Evolutionary conservation across 1,140 invertebrate genomes (phyloP).

Genomic region (Rhizoglyphus robini): DNA sequence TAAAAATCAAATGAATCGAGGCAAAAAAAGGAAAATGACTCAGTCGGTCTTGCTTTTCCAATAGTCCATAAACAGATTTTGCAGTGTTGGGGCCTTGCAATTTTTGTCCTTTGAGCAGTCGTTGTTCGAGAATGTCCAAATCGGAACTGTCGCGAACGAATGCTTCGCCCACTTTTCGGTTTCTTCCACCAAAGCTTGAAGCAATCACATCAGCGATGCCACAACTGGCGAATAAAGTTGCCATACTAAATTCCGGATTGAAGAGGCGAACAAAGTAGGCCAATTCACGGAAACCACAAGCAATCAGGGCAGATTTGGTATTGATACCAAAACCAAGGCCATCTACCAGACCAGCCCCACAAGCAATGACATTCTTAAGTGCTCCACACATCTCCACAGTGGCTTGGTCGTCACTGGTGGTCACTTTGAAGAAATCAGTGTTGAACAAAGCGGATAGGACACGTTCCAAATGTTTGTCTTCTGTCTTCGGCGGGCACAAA

Average conservation of each 20-base stretch:
- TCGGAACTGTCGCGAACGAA: constrained; percentile 75
- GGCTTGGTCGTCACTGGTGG: constrained; percentile 83
- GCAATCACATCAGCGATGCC: constrained; percentile 96
- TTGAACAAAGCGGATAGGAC: constrained; percentile 78
- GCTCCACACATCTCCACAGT: constrained; percentile 96
- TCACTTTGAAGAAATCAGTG: constrained; percentile 84
- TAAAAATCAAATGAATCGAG: constrained; percentile 81
- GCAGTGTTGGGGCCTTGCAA: constrained; percentile 95
- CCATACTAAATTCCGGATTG: constrained; percentile 56
- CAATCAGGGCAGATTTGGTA: constrained; percentile 94
- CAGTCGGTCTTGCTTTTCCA: constrained; percentile 32
- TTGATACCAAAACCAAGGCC: constrained; percentile 87
- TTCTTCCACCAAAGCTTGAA: constrained; percentile 93
- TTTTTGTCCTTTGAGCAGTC: constrained; percentile 94
- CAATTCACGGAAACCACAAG: constrained; percentile 93
- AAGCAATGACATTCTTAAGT: constrained; percentile 95
- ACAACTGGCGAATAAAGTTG: constrained; percentile 95
- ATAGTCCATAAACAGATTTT: constrained; percentile 52
- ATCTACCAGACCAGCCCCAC: constrained; percentile 91
- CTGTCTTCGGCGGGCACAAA: constrained; percentile 64
- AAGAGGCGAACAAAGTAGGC: constrained; percentile 80
- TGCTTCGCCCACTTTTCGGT: constrained; percentile 82
- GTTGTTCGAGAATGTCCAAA: constrained; percentile 74
- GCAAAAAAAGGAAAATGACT: constrained; percentile 85
- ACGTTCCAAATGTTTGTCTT: constrained; percentile 43